A percentile compares a stretch with the other conserved stretches of the same genome.
phyloP scores from a whole-genome alignment of 2,888 invertebrate genomes.

The Frankliniella fusca region DNA sequence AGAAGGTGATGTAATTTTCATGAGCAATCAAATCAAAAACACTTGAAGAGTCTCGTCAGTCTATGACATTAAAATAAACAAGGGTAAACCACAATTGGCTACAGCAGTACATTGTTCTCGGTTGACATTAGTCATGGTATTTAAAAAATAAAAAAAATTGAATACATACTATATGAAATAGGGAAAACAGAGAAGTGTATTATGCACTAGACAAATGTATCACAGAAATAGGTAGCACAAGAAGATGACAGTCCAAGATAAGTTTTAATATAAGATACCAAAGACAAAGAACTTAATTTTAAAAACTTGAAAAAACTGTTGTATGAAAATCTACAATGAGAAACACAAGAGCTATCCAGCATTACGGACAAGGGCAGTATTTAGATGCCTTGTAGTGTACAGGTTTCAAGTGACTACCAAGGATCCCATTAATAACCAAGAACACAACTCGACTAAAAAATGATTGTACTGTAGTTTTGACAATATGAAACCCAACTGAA shows the following conservation, averaged over 20 bases:
- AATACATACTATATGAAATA: neutral
- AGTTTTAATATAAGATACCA: neutral
- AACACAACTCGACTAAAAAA: no score
- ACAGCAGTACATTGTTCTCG: neutral
- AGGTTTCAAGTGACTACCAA: no score
- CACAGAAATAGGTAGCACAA: slow-evolving; percentile 14
- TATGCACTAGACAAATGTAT: neutral
- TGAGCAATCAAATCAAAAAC: neutral
- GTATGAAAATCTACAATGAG: no score
- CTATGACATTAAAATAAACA: neutral
- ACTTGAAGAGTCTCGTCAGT: neutral
- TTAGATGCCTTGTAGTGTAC: no score
- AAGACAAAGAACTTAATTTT: neutral
- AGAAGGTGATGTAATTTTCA: neutral
- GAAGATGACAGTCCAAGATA: neutral
- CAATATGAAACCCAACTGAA: neutral
- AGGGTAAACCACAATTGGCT: neutral
- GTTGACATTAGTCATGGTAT: neutral
- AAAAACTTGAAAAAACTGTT: neutral
- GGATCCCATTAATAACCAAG: no score
- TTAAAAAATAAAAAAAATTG: neutral
- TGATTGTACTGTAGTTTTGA: no score
- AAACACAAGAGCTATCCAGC: no score
- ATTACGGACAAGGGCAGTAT: no score
- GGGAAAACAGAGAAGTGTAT: neutral